Evolutionary conservation across 2,797 vertebrate genomes (phyloP), one percentile per base, ranked within the genome.

Genomic region (Percopsis omiscomaycus): DNA sequence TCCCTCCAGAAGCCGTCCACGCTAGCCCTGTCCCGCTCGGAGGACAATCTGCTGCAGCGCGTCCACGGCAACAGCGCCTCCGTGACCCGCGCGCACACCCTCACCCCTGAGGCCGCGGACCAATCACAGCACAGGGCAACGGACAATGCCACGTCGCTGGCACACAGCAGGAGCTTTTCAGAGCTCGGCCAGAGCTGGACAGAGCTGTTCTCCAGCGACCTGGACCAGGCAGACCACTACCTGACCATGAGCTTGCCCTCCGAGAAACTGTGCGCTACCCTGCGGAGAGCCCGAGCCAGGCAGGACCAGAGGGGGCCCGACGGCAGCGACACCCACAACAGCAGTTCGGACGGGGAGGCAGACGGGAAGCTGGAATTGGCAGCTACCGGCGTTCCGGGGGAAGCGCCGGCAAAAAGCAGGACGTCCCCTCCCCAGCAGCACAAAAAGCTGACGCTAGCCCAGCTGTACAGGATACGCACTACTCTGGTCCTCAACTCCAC

Each of bases 401-500:
- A 81, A 49, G 27, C 2, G 50, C 49, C 69, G 2, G 55, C 57
- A 14, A 75, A 64, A 5, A 72, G 3, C 74, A 90, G 75, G 74
- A 89, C 84, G 70, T 87, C 87, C 0, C 86, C 91, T 4, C 85
- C 91, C 0, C 93, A 92, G 71, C 92, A 85, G 1, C 93, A 89
- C 82, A 93, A 93, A 82, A 92, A 91, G 84, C 87, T 93, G 71
- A 93, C 92, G 0, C 71, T 84, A 11, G 87, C 95, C 0, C 95
- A 98, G 88, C 93, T 99, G 42, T 95, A 97, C 81, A 91, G 92
- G 68, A 95, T 99, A 88, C 93, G 95, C 75, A 97, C 95, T 83
- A 95, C 95, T 3, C 80, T 98, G 64, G 95, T 99, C 79, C 95
- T 99, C 56, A 98, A 96, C 91, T 97, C 96, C 86, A 98, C 97